Evolutionary conservation across 2,113 vertebrate species (phyloP), one percentile per base, ranked within the genome.

Genomic region (Mirounga angustirostris): DNA sequence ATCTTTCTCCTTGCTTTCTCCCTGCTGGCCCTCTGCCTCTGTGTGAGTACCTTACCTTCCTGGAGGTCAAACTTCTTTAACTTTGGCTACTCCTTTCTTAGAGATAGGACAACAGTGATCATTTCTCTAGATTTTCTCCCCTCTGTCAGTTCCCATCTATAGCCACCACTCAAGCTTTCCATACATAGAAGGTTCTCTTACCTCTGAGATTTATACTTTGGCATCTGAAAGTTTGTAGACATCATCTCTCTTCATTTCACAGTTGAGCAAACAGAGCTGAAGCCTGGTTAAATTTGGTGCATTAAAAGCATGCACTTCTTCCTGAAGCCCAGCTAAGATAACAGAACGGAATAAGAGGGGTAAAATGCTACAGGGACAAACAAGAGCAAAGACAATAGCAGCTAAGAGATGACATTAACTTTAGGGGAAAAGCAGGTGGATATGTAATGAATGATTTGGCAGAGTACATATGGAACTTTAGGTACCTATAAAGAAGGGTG

Each of bases 51-150:
- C 89, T 96, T 95, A 80, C 33, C 18, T 96, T 95, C 30, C 67
- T 97, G 93, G 82, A 87, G 50, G 65, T 94, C 94, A 97, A 61
- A 82, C 10, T 46, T 80, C 52, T 88, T 90, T 93, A 14, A 86
- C 93, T 54, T 96, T 85, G 46, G 56, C 9, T 96, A 40, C 78
- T 91, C 40, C 30, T 96, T 88, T 92, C n/a, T 94, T 43, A 89
- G 50, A 58, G 40, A 46, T 85, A 88, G 65, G 73, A 95, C 16
- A 93, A 10, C 13, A 52, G n/a, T n/a, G 50, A 97, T 94, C 18
- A 58, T 96, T 85, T 97, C 59, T 73, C 67, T 78, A 65, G 81
- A 63, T 46, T 81, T 22, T 12, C 0, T 2, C 5, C 13, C 43
- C 36, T 40, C 30, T 36, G 0, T 65, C 15, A 88, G 11, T 63